Base-by-base conservation (phyloP, 1,140 invertebrate species). In the Leptinotarsa defecta region DNA sequence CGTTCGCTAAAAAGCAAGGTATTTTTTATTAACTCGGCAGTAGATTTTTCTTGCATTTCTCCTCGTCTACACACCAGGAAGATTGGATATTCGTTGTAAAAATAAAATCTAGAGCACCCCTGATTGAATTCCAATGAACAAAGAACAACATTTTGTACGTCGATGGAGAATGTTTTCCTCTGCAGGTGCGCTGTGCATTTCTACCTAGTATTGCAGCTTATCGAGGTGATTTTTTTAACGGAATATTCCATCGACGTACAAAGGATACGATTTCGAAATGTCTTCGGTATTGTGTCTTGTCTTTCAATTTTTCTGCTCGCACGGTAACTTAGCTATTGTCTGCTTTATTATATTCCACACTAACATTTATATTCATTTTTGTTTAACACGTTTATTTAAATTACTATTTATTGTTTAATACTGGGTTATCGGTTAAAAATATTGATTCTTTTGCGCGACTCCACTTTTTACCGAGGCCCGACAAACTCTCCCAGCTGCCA, bases 21-120 rank as follows among this genome's bases (percentile, higher is more conserved):
- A 71, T 52, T 78, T 65, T 74, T 74, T 71, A 74, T 78, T 72
- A 77, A 82, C 79, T 79, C 80, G 82, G 81, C 81, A 83, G 81
- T 83, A 82, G 76, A 77, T 79, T 76, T 77, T 76, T 77, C 43
- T 24, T 48, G n/a, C 34, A 52, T 72, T 72, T 65, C 63, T 76
- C 68, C 61, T 74, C 48, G 48, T 71, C 74, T 77, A 77, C 75
- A 67, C 75, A 76, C 78, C 77, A 82, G 80, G 79, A 82, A 83
- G 81, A 81, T 81, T 73, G 82, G 80, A 79, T 78, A 82, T 85
- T 85, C 83, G 83, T 85, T 85, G 83, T 84, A 82, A 84, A 85
- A 85, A 84, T 83, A 85, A 85, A 85, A 84, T 83, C 76, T 83
- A 83, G 79, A 85, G 82, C 84, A 83, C 83, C 83, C 79, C 67